Conservation (phyloP, 2,888 invertebrate genomes). For the Coelopa pilipes region DNA sequence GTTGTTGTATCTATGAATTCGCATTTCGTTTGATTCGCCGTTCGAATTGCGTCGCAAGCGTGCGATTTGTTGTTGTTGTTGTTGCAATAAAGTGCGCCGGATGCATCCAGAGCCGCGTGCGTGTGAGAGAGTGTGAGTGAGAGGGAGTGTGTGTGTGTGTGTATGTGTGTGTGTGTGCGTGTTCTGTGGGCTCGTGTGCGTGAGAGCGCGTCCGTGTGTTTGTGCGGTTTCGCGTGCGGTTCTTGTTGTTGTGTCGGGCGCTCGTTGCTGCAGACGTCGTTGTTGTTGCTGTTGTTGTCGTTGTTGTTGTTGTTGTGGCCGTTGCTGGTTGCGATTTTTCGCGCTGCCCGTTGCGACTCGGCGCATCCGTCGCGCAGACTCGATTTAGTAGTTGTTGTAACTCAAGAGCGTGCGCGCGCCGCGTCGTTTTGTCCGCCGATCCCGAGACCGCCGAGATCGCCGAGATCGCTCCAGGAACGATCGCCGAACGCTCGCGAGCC, state of each 20-base stretch:
- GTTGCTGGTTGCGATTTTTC: neutral
- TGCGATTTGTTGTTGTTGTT: conserved; percentile 23
- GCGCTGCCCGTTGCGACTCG: conserved; percentile 30
- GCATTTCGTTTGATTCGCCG: conserved; percentile 27
- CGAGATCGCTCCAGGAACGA: no score
- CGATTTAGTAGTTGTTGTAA: conserved; percentile 56
- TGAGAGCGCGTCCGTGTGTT: no score
- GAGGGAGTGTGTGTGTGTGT: no score
- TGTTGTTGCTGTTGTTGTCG: conserved; percentile 27
- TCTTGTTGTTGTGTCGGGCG: conserved; percentile 23
- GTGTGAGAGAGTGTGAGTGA: no score
- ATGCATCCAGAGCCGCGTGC: neutral
- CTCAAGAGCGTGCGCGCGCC: conserved; percentile 61
- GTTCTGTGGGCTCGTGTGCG: no score
- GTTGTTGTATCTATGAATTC: conserved; percentile 20
- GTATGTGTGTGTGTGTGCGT: no score
- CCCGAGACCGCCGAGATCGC: no score
- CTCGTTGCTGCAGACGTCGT: neutral
- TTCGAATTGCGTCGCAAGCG: conserved; percentile 18
- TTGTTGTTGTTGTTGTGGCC: conserved; percentile 28
- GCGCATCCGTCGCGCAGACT: conserved; percentile 31
- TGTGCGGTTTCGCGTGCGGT: neutral
- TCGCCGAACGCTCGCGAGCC: conserved; percentile 20
- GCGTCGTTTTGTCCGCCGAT: conserved; percentile 41
- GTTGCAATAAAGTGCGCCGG: conserved; percentile 11